A percentile compares a stretch with the other conserved stretches of the same genome.
Conservation (phyloP, 1,140 invertebrate species). For the Periplaneta americana region DNA sequence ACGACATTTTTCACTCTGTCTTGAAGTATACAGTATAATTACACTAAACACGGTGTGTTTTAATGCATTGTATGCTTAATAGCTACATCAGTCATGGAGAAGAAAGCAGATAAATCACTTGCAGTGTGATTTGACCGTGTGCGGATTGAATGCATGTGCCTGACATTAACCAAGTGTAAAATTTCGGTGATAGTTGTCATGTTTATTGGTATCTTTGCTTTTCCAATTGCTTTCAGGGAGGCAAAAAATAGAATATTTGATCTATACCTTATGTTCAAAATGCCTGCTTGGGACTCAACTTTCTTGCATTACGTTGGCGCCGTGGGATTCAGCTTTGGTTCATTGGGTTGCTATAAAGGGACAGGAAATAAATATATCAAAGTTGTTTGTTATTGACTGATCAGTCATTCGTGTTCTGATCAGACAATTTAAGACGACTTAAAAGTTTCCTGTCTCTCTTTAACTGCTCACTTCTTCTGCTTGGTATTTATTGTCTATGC, state of each 20-base stretch:
- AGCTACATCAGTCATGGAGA: background rate
- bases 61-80: too few species aligned
- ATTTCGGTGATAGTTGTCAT: too few species aligned
- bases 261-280: background rate
- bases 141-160: background rate
- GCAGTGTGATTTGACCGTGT: background rate
- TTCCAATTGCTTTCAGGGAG: conserved; percentile 28
- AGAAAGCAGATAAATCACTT: background rate
- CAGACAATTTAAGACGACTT: background rate
- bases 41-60: too few species aligned
- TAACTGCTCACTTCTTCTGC: background rate
- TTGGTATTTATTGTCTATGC: background rate
- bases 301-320: background rate
- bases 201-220: conserved; percentile 2
- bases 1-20: too few species aligned
- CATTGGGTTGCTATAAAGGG: background rate
- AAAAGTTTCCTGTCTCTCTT: background rate
- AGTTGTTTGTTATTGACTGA: background rate
- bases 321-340: conserved; percentile 7
- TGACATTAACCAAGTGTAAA: background rate
- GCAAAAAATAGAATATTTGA: conserved; percentile 27
- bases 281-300: background rate
- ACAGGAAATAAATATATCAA: background rate
- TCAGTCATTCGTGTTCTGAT: background rate
- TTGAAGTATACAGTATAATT: too few species aligned